Conservation (phyloP, 2,888 invertebrate species). For the Rhogogaster chlorosoma region DNA sequence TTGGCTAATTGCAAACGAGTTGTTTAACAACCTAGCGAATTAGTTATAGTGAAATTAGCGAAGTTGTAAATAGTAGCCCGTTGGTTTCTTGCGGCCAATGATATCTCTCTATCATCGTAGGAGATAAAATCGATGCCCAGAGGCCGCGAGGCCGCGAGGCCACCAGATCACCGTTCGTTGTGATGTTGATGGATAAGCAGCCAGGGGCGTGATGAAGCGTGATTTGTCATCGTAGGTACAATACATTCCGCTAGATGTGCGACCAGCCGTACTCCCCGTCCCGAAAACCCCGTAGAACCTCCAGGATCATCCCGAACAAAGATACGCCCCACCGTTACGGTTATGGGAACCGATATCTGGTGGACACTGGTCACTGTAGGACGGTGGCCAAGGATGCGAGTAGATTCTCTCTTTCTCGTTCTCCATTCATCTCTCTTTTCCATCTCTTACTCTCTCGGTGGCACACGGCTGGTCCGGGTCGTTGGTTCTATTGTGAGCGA, state of each 20-base stretch:
- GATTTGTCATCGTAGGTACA: constrained; percentile 69
- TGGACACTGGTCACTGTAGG: constrained; percentile 36
- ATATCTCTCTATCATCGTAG: constrained; percentile 39
- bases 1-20: constrained; percentile 7
- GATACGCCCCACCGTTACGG: constrained; percentile 49
- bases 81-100: not conserved
- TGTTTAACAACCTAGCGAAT: not conserved
- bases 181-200: constrained; percentile 70
- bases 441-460: not conserved
- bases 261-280: constrained; percentile 20
- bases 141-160: constrained; percentile 35
- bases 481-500: constrained; percentile 50
- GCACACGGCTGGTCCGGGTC: constrained; percentile 33
- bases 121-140: constrained; percentile 44
- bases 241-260: constrained; percentile 58
- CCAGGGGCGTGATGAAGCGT: constrained; percentile 62
- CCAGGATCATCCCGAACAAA: constrained; percentile 41
- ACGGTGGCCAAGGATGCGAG: not conserved
- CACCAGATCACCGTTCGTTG: constrained; percentile 43
- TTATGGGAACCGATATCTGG: constrained; percentile 51
- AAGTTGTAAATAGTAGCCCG: not conserved
- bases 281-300: constrained; percentile 13
- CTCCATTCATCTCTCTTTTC: not conserved
- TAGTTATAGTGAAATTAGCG: not conserved
- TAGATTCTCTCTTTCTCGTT: constrained; percentile 23